phyloP scores from a whole-genome alignment of 2,797 vertebrate genomes.

The Naso thynnoides region DNA sequence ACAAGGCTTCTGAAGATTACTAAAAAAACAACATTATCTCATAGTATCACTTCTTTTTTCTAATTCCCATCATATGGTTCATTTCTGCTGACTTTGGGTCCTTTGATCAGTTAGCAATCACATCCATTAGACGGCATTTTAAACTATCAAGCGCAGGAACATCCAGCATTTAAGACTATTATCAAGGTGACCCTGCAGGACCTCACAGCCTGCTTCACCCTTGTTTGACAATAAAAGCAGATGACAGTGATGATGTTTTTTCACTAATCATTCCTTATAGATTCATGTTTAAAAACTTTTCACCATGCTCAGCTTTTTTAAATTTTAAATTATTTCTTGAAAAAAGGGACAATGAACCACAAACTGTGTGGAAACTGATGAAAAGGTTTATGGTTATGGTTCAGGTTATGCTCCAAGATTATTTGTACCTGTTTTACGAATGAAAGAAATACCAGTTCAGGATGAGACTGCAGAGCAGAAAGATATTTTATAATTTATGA shows the following conservation, averaged over 20 bases:
- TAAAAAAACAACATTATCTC: background rate
- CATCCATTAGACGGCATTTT: constrained; percentile 10
- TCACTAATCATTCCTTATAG: background rate
- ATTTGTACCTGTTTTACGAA: background rate
- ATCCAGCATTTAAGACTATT: constrained; percentile 28
- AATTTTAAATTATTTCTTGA: background rate
- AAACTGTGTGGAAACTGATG: background rate
- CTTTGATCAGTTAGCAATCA: constrained; percentile 32
- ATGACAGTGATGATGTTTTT: background rate
- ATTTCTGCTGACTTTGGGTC: background rate
- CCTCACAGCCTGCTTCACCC: background rate
- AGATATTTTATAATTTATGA: constrained; percentile 15
- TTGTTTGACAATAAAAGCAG: background rate
- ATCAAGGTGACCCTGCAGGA: constrained; percentile 33
- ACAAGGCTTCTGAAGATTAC: background rate
- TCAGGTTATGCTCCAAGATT: background rate
- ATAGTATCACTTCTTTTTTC: background rate
- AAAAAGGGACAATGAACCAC: background rate
- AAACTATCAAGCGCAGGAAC: background rate
- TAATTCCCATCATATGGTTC: constrained; percentile 12
- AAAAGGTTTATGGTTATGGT: background rate
- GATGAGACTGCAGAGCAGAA: background rate
- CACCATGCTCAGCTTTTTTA: no score
- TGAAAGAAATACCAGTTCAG: background rate
- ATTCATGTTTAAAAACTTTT: background rate